Evolutionary conservation across 2,113 vertebrate genomes (phyloP).

Genomic region (Chroicocephalus ridibundus): DNA sequence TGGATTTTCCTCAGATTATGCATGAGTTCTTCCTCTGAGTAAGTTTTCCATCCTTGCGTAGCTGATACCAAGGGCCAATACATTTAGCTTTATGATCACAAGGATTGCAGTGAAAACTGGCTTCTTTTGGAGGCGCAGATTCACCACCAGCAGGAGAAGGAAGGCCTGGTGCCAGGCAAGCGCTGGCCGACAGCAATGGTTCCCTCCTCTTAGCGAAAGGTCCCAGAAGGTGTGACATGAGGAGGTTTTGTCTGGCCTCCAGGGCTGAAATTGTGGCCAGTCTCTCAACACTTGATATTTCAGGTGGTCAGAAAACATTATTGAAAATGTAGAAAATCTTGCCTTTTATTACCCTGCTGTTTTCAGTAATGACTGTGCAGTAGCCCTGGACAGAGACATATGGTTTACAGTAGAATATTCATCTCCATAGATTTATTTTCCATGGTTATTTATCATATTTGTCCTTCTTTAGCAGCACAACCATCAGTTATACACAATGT

Average conservation of each 20-base stretch:
- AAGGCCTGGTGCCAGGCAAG: background rate
- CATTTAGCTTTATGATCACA: background rate
- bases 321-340: constrained; percentile 1
- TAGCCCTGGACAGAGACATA: constrained; percentile 17
- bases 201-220: background rate
- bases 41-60: background rate
- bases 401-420: constrained; percentile 13
- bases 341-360: background rate
- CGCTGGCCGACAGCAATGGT: rapidly evolving
- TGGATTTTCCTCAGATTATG: background rate
- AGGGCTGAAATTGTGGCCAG: constrained; percentile 1
- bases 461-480: background rate
- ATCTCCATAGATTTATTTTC: constrained; percentile 3
- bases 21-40: background rate
- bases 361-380: background rate
- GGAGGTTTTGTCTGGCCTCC: constrained; percentile 15
- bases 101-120: background rate
- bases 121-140: background rate
- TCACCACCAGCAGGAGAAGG: background rate
- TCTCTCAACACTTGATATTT: background rate
- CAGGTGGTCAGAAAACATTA: background rate
- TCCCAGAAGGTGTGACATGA: background rate
- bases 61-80: background rate
- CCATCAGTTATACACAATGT: constrained; percentile 3
- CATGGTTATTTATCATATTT: constrained; percentile 29